Base-by-base conservation (phyloP, 2,113 vertebrate genomes). In the Periophthalmus modestus region DNA sequence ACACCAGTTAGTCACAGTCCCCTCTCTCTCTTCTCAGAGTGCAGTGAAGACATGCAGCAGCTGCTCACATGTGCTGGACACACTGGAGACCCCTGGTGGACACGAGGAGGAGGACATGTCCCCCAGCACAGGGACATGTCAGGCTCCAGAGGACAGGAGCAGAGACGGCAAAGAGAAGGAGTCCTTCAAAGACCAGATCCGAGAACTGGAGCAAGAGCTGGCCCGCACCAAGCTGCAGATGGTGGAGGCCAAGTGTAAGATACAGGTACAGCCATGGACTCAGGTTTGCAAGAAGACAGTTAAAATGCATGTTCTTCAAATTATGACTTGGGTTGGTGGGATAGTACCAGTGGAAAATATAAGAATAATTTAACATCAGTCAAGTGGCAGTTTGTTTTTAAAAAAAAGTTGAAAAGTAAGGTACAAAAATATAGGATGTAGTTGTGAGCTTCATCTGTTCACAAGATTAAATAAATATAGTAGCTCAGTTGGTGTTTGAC, bases 211-310 rank as follows among this genome's bases (percentile, higher is more conserved):
- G 81, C 92, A 94, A 85, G 96, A 97, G 62, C 78, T 98, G 83
- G 97, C 94, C 43, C 95, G 96, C 82, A 96, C 96, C 81, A 98
- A 98, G 83, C 92, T 98, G 70, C 96, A 96, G 88, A 93, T 97
- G 74, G 97, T 98, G 88, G 96, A 98, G 87, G 94, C 97, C 82
- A 95, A 96, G 77, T 98, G 96, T 87, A 97, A 94, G 89, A 98
- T 98, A 76, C 97, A 98, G 96, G 97, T 97, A 65, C 23, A 85
- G 68, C 11, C 3, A 14, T 16, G 48, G 50, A 43, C 39, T 43
- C 39, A 43, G 39, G 7, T 43, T 43, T 43, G 39, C 28, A 28
- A 28, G 3, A 28, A 28, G 28, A 28, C 28, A 28, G 28, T 28
- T 28, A 28, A 28, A 28, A 28, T 28, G 28, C 28, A 3, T 28